These are phyloP conservation scores for Amphipyra tragopoginis DNA, from an alignment of 2,888 invertebrate genomes.

Conservation along the genomic window DNA sequence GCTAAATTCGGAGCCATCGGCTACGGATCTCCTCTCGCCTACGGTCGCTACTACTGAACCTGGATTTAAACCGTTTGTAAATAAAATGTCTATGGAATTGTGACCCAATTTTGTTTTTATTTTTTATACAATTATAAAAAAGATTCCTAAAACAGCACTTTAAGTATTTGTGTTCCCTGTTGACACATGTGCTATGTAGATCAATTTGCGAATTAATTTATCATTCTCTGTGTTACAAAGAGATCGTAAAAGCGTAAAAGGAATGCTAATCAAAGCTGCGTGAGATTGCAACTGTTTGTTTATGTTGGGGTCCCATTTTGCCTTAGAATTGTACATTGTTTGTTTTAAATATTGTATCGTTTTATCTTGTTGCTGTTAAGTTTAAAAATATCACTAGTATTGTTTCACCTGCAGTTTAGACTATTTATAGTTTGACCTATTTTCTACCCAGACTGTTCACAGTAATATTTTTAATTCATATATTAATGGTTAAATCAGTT, in stretches of 20 bases:
- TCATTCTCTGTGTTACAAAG: slow-evolving; percentile 27
- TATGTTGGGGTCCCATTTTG: slow-evolving; percentile 23
- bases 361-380: slow-evolving; percentile 6
- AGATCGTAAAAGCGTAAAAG: slow-evolving; percentile 26
- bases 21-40: slow-evolving; percentile 55
- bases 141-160: background rate
- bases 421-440: slow-evolving; percentile 41
- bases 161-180: background rate
- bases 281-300: slow-evolving; percentile 34
- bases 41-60: slow-evolving; percentile 56
- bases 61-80: slow-evolving; percentile 30
- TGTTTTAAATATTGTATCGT: slow-evolving; percentile 9
- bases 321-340: slow-evolving; percentile 7
- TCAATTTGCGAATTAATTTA: slow-evolving; percentile 40
- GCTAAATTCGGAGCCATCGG: slow-evolving; percentile 36
- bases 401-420: slow-evolving; percentile 18
- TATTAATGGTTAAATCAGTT: too few species aligned
- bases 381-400: slow-evolving; percentile 33
- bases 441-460: slow-evolving; percentile 23
- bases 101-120: slow-evolving; percentile 18
- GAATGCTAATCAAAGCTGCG: slow-evolving; percentile 45
- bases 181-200: slow-evolving; percentile 9
- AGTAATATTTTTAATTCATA: too few species aligned
- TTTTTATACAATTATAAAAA: background rate
- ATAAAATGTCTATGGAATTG: slow-evolving; percentile 50